Evolutionary conservation across 2,797 vertebrate species (phyloP).

Genomic region (Argentina silus): DNA sequence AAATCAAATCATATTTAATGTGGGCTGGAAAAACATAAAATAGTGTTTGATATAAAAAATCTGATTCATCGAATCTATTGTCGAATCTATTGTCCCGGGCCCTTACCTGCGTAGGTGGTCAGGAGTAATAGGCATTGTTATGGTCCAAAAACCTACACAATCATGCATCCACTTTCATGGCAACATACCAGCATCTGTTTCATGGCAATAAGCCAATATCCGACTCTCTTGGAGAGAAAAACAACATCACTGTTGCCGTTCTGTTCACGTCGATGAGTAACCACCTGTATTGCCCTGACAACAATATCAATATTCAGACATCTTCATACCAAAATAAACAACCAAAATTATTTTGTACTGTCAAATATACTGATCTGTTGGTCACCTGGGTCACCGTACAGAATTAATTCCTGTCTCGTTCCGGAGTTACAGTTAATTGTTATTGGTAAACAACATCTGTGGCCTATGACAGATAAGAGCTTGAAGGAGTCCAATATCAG

Average conservation of each 20-base stretch:
- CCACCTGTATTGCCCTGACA: slow-evolving; percentile 3
- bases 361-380: neutral
- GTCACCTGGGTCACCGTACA: neutral
- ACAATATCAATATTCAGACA: neutral
- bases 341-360: slow-evolving; percentile 5
- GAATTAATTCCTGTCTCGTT: too few species aligned
- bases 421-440: neutral
- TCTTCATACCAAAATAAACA: slow-evolving; percentile 1
- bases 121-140: slow-evolving; percentile 19
- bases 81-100: slow-evolving; percentile 22
- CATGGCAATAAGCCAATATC: slow-evolving; percentile 7
- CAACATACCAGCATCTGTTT: slow-evolving; percentile 24
- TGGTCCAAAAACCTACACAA: neutral
- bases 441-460: neutral
- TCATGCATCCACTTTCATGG: slow-evolving; percentile 7
- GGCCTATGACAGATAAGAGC: neutral
- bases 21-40: slow-evolving; percentile 19
- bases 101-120: slow-evolving; percentile 27
- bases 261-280: slow-evolving; percentile 16
- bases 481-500: neutral
- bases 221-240: slow-evolving; percentile 31
- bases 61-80: slow-evolving; percentile 54
- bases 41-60: slow-evolving; percentile 28
- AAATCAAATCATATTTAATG: slow-evolving; percentile 43
- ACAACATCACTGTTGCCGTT: slow-evolving; percentile 8